Base-by-base conservation (phyloP, 2,797 vertebrate species). In the Rhodeus uyekii region DNA sequence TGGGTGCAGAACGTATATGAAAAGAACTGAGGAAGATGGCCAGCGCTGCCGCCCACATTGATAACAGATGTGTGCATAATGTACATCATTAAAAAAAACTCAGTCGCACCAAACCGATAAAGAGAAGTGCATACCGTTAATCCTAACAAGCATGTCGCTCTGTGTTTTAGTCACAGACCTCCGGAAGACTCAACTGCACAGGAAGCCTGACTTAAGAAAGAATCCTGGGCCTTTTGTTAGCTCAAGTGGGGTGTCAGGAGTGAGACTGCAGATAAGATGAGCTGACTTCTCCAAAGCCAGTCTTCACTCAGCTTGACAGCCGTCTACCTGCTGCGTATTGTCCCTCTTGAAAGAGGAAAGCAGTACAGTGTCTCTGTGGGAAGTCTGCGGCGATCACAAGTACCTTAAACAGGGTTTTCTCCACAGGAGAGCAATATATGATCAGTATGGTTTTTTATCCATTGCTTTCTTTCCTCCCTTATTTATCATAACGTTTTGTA, bases 381-480 rank as follows among this genome's bases (percentile, higher is more conserved):
- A 81, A 76, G 67, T 83, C 81, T 76, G 75, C 46, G 16, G 65
- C 16, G 83, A 79, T 85, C 81, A 77, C 78, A 86, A 83, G 82
- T 74, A 77, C 78, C 58, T 83, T 72, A 32, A 79, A 83, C 69
- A 78, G 58, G 68, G 22, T 42, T 76, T 78, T 44, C 44, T 81
- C 73, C 16, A 48, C 82, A 32, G 76, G 22, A 67, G 34, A 69
- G 55, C 13, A 19, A 60, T 38, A 39, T n/a, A 61, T 78, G 71
- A 84, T 46, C 38, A 2, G 14, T 44, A 8, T 22, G 18, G 38
- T 12, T 24, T 38, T 2, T 8, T 0, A 8, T 7, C 34, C 64
- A 22, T 24, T 78, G 58, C 19, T 36, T 18, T 24, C 2, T 22
- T 18, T 42, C 8, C 27, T 73, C 9, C 27, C 22, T 44, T 32